These are phyloP conservation scores for Empidonax traillii DNA, from an alignment of 2,113 vertebrate genomes.

Conservation along the genomic window DNA sequence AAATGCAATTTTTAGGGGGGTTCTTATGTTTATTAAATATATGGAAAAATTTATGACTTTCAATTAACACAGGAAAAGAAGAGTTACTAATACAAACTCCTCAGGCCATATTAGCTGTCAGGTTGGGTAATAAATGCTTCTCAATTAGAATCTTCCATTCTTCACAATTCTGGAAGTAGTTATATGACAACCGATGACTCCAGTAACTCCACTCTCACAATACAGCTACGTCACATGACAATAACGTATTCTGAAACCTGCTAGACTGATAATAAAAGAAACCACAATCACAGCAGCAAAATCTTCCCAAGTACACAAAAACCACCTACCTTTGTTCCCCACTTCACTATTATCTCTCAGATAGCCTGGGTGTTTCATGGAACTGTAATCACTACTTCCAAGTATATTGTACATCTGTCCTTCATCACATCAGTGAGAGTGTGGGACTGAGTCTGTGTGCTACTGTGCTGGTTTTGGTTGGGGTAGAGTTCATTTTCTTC, in stretches of 20 bases:
- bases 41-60: neutral
- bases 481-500: neutral
- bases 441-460: fast-evolving
- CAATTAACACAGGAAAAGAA: neutral
- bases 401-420: neutral
- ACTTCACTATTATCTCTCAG: neutral
- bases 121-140: neutral
- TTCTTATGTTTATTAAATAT: neutral
- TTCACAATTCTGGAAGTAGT: neutral
- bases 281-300: neutral
- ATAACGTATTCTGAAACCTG: neutral
- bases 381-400: neutral
- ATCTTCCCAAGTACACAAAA: neutral
- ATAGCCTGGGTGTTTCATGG: fast-evolving
- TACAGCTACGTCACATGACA: fast-evolving
- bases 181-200: neutral
- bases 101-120: neutral
- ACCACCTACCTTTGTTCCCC: neutral
- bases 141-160: neutral
- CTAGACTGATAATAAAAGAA: neutral
- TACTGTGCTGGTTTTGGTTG: neutral
- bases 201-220: neutral
- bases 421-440: neutral
- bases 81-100: neutral
- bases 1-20: fast-evolving